A percentile compares a stretch with the other conserved stretches of the same genome.
Evolutionary conservation across 2,888 invertebrate genomes (phyloP).

Genomic region (Doris montereyensis): DNA sequence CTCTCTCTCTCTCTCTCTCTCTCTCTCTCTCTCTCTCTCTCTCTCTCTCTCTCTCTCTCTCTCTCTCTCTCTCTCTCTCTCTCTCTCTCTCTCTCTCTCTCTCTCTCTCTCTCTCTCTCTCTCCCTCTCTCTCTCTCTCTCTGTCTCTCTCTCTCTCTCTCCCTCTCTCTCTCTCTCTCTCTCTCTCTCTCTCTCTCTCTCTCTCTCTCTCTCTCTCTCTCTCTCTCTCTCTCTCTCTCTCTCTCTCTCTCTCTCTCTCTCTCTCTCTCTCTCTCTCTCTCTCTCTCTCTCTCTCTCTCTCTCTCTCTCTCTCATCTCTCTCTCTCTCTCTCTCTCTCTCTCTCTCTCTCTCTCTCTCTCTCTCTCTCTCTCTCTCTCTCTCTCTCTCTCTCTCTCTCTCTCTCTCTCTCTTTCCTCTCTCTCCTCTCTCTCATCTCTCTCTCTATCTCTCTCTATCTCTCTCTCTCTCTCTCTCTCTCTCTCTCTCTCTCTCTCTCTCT

Average conservation of each 20-base stretch:
- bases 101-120: no score
- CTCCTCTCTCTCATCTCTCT: background rate
- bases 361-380: background rate
- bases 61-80: no score
- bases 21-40: no score
- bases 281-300: slow-evolving; percentile 18
- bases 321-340: slow-evolving; percentile 31
- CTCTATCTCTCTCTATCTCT: background rate
- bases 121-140: no score
- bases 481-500: background rate
- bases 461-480: background rate
- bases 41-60: no score
- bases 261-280: background rate
- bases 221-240: background rate
- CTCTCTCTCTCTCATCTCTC: background rate
- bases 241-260: background rate
- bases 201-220: no score
- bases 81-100: no score
- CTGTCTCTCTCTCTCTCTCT: no score
- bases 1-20: no score
- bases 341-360: slow-evolving; percentile 27
- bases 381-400: background rate
- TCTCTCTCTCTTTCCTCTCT: background rate
- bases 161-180: no score
- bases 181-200: no score